These are phyloP conservation scores for Baronia brevicornis DNA, from an alignment of 2,888 invertebrate species.

Conservation along the genomic window DNA sequence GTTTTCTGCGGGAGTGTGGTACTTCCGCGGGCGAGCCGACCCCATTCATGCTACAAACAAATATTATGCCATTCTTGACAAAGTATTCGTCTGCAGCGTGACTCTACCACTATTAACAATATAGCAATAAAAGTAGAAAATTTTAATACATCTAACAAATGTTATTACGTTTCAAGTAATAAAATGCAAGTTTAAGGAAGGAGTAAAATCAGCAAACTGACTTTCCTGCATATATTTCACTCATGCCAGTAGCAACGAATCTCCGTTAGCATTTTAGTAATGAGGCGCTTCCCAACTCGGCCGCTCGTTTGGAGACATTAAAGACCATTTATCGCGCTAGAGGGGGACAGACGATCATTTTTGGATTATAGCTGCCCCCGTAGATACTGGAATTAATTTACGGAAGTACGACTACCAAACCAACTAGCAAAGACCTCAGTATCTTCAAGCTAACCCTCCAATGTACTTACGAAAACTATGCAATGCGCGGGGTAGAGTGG, in stretches of 20 bases:
- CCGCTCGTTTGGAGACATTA: slow-evolving; percentile 56
- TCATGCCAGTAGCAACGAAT: slow-evolving; percentile 3
- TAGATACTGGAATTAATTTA: slow-evolving; percentile 69
- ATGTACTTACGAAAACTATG: slow-evolving; percentile 17
- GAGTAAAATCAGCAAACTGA: too few relatives aligned
- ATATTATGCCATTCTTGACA: too few relatives aligned
- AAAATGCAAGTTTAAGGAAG: slow-evolving; percentile 1
- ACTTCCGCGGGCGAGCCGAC: too few relatives aligned
- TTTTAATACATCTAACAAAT: neutral
- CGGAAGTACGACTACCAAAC: slow-evolving; percentile 37
- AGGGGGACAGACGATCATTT: slow-evolving; percentile 66
- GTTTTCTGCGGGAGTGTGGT: too few relatives aligned
- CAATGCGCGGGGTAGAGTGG: slow-evolving; percentile 20
- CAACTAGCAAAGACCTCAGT: slow-evolving; percentile 39
- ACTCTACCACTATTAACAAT: too few relatives aligned
- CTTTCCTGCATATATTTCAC: neutral
- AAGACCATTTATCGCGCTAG: slow-evolving; percentile 57
- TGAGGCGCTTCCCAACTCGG: slow-evolving; percentile 21
- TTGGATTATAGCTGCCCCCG: slow-evolving; percentile 66
- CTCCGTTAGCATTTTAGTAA: slow-evolving; percentile 12
- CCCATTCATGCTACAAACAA: too few relatives aligned
- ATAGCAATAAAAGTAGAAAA: too few relatives aligned
- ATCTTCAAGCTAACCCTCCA: slow-evolving; percentile 22
- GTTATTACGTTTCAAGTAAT: neutral
- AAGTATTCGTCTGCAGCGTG: too few relatives aligned